Evolutionary conservation across 2,888 invertebrate species (phyloP).

Genomic region (Tolmerus cingulatus): DNA sequence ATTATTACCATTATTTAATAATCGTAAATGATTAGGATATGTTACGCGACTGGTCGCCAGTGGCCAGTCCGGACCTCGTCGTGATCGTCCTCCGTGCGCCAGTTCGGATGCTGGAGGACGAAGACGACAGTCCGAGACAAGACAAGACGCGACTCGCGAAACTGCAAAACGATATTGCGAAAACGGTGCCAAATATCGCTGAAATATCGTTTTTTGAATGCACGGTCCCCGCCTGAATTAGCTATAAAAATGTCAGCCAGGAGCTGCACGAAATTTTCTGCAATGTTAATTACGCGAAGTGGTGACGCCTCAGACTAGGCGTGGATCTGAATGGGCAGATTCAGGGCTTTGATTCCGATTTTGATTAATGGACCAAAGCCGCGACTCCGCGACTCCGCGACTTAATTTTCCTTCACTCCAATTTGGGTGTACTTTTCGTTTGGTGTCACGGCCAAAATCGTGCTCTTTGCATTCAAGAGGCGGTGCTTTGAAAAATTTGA

Average conservation of each 20-base stretch:
- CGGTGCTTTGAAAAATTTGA: neutral
- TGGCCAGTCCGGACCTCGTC: neutral
- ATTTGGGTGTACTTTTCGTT: neutral
- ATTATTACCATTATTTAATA: slow-evolving; percentile 49
- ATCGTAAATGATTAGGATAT: slow-evolving; percentile 48
- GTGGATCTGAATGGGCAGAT: neutral
- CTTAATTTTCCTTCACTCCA: neutral
- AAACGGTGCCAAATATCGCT: slow-evolving; percentile 14
- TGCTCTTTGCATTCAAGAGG: neutral
- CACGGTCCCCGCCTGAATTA: neutral
- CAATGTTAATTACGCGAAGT: slow-evolving; percentile 1
- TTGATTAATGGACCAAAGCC: neutral
- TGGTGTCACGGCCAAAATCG: neutral
- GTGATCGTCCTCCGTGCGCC: neutral
- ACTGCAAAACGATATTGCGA: slow-evolving; percentile 3
- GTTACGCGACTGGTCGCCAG: neutral
- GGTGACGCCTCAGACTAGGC: neutral
- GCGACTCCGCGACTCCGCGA: neutral
- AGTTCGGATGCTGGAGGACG: neutral
- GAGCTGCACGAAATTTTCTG: slow-evolving; percentile 15
- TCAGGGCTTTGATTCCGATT: neutral
- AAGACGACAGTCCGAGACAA: neutral
- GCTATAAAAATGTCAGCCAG: neutral
- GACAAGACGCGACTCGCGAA: neutral
- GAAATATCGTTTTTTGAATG: neutral